Base-by-base conservation (phyloP, 2,888 invertebrate species). In the Linnaemya vulpina region DNA sequence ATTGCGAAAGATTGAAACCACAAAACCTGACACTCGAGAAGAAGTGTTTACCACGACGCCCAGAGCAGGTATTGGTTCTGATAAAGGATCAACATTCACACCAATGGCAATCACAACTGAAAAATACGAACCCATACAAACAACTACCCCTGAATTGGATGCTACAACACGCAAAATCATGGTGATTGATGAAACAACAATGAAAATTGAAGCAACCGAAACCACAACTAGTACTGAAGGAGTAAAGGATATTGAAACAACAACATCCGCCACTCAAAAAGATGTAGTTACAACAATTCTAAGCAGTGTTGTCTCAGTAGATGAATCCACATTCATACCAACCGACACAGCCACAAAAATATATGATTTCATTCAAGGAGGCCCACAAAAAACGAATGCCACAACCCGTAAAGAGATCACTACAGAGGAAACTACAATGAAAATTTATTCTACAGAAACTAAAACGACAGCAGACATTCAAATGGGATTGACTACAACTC, bases 221-320 rank as follows among this genome's bases (percentile, higher is more conserved):
- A 65, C 75, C 13, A 58, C 43, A 17, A 40, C n/a, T 53, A 22
- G 13, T 35, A n/a, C 17, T n/a, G 25, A 67, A 25, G 11, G 20
- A 3, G 15, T 40, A 2, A 15, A 22, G n/a, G 25, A 7, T 25
- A 5, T 13, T 5, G 25, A 38, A 17, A 53, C 3, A 49, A 38
- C 40, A 17, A 65, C 53, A 63, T n/a, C 51, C 5, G 20, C 17
- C 20, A 62, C 20, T 51, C 35, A 49, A 0, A 60, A 77, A 62
- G 38, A 62, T 8, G 20, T 35, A 10, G 30, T 51, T 30, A 53
- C 49, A 1, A 71, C 58, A 11, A 60, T 65, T 22, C 10, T 62
- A 51, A 74, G 49, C n/a, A 20, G 9, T n/a, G 46, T 49, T 9
- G 49, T 58, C 8, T 20, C 20, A 3, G 3, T 4, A 51, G 10